Evolutionary conservation across 53 echinoderm and acorn worm species (phyloP), one percentile per base, ranked within the genome.

Genomic region (Echinometra lucunter): DNA sequence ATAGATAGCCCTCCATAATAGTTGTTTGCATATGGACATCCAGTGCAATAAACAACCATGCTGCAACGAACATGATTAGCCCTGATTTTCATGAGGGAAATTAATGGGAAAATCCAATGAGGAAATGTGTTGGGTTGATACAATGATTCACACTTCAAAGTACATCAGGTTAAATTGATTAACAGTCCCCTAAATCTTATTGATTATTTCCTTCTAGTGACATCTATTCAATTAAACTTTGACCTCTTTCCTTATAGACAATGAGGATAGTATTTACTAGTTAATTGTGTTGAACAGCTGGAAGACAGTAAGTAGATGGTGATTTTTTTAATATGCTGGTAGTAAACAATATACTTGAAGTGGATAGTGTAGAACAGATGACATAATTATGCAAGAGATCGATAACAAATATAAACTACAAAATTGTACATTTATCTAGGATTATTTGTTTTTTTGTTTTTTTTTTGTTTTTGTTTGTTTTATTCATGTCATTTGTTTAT

Each of bases 191-290:
- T 30, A 45, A 85, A 85, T 85, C n/a, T 85, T 9, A 85, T 47
- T 35, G 49, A 85, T 49, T 49, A 85, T 49, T 85, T 85, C 85
- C 85, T 85, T 44, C 47, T 49, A n/a, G 1, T 85, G 85, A 47
- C 85, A 85, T 85, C 37, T 49, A 27, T 30, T 37, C 85, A 85
- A 85, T 49, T 85, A 85, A 85, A 11, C 85, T 85, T 85, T 85
- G 49, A 49, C 85, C 85, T 11, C 13, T 72, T 1, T 72, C 72
- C 70, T 70, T n/a, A 72, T 34, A 72, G 72, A 78, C 78, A 78
- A 78, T 78, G 38, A 78, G 1, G 5, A 78, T 38, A 12, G 6
- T 42, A 38, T 72, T 78, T 0, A 40, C 7, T 40, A 21, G 78
- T 38, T 78, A 17, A 78, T 78, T 19, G 42, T 78, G 42, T 38